These are phyloP conservation scores for Contarinia nasturtii DNA, from an alignment of 1,140 invertebrate species.

Conservation along the genomic window DNA sequence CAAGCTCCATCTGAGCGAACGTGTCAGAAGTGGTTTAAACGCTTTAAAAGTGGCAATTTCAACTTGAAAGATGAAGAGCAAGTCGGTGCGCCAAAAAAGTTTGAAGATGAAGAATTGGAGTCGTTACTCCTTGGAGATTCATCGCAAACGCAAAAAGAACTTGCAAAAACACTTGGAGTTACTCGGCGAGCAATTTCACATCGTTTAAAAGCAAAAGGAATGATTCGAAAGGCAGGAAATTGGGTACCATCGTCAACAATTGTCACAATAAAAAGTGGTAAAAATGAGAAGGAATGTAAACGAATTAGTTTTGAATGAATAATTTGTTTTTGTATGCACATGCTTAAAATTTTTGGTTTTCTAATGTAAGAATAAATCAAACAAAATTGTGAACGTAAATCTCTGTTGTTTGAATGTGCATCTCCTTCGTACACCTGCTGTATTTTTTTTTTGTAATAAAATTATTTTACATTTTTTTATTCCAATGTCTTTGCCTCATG, in stretches of 20 bases:
- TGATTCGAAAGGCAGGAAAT: constrained; percentile 5
- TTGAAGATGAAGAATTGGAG: constrained; percentile 10
- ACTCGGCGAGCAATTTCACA: constrained; percentile 6
- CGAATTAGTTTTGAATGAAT: too few species aligned
- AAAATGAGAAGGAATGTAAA: too few species aligned
- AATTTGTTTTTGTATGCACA: too few species aligned
- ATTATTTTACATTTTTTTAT: too few species aligned
- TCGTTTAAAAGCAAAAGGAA: constrained; percentile 5
- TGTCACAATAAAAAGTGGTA: too few species aligned
- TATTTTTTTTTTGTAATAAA: too few species aligned
- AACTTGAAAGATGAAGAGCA: constrained; percentile 2
- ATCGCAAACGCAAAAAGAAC: constrained; percentile 9
- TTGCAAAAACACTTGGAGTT: constrained; percentile 7
- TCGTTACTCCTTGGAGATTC: constrained; percentile 10
- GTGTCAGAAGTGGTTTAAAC: constrained; percentile 9
- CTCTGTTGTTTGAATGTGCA: too few species aligned
- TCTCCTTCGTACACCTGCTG: too few species aligned
- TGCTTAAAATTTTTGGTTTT: too few species aligned
- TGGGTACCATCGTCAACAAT: constrained; percentile 13
- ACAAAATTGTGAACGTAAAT: too few species aligned
- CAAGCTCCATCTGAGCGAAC: constrained; percentile 8
- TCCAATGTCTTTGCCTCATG: too few species aligned
- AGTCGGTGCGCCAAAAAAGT: constrained; percentile 10
- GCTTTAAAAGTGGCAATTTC: constrained; percentile 7
- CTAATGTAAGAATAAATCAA: too few species aligned